These are phyloP conservation scores for Cephus sareptanus DNA, from an alignment of 2,888 invertebrate species.

Conservation along the genomic window DNA sequence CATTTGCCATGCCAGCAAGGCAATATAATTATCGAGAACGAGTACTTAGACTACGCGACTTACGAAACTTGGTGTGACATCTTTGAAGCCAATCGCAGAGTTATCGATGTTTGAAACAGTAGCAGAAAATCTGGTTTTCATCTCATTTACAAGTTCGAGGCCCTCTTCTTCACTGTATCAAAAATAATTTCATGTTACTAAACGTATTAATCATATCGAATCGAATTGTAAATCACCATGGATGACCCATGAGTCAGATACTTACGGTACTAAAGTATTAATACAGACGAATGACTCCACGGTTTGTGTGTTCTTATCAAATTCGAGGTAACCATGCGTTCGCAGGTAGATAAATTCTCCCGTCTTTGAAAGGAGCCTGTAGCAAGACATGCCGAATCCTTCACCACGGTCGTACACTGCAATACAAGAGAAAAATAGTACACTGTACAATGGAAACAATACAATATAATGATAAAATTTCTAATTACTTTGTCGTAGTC, in stretches of 20 bases:
- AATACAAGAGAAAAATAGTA: conserved; percentile 38
- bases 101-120: conserved; percentile 56
- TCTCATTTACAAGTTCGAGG: conserved; percentile 76
- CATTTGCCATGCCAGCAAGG: neutral
- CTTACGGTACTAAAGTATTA: conserved; percentile 77
- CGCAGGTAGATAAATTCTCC: conserved; percentile 88
- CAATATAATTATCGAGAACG: neutral
- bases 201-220: neutral
- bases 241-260: conserved; percentile 22
- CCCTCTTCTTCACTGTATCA: conserved; percentile 76
- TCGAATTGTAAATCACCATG: neutral
- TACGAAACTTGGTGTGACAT: conserved; percentile 33
- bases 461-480: neutral
- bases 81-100: conserved; percentile 21
- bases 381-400: conserved; percentile 88
- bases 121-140: conserved; percentile 84
- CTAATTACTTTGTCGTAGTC: conserved; percentile 81
- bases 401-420: conserved; percentile 87
- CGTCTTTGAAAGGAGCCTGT: conserved; percentile 82
- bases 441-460: neutral
- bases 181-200: conserved; percentile 7
- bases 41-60: conserved; percentile 13
- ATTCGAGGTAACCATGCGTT: conserved; percentile 86
- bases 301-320: conserved; percentile 79
- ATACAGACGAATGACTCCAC: conserved; percentile 90